Evolutionary conservation across 1,140 invertebrate genomes (phyloP), one percentile per base, ranked within the genome.

Genomic region (Ruditapes philippinarum): DNA sequence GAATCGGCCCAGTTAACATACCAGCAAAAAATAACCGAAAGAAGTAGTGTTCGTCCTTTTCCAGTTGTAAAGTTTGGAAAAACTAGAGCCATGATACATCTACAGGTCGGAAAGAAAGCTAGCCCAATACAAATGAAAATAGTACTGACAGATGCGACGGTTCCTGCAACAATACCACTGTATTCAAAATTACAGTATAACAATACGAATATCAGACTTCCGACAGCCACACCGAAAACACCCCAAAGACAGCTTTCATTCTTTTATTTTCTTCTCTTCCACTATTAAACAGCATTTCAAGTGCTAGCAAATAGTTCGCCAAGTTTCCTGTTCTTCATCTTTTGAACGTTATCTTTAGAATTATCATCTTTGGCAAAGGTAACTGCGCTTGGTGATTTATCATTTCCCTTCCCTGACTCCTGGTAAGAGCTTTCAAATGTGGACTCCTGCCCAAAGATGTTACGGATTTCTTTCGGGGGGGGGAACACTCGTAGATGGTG

Each of bases 41-140:
- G 17, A 11, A 88, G 19, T 0, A 88, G 28, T 1, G 40, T 78
- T 33, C 86, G 36, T 3, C 86, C 76, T 28, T 81, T 80, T 19
- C 78, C 74, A 14, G 86, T 88, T n/a, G 51, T 81, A 33, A 88
- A 88, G 49, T 88, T 88, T 2, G 86, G 86, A 33, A 88, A 25
- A 0, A 88, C 76, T 0, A 88, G 31, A 11, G 86, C 86, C 45
- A 88, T 74, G 45, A 88, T 33, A 38, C 86, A 88, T 51, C 86
- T 54, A 33, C 60, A 88, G 19, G 38, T 0, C 5, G 78, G 42
- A 0, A 31, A 88, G 0, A 88, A 54, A 1, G 78, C 86, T 3
- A 88, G 62, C 14, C 60, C 76, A 17, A 88, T 22, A 31, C 76
- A 88, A 12, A 88, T 80, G 17, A 81, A 40, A 31, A 81, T 22